These are phyloP conservation scores for Carcharodon carcharias DNA, from an alignment of 2,797 vertebrate species.

Conservation along the genomic window DNA sequence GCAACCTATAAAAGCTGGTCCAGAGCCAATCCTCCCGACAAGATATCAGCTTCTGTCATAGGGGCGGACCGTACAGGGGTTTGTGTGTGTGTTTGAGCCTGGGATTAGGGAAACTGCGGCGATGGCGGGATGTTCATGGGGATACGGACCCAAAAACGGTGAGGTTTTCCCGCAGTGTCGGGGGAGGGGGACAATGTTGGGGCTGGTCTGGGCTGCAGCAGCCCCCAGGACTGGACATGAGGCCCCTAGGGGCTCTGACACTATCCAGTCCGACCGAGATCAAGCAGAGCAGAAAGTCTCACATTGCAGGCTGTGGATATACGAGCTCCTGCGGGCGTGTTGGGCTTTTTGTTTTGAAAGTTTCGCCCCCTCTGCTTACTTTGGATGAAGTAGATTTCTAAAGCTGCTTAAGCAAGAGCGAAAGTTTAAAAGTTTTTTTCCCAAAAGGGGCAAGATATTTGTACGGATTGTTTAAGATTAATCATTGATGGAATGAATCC, in stretches of 20 bases:
- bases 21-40: neutral
- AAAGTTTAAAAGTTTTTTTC: neutral
- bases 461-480: neutral
- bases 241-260: neutral
- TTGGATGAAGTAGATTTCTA: neutral
- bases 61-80: constrained; percentile 45
- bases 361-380: neutral
- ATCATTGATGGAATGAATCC: neutral
- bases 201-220: no score
- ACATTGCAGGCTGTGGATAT: no score
- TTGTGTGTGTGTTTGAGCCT: constrained; percentile 29
- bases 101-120: neutral
- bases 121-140: constrained; percentile 68
- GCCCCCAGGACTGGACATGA: neutral
- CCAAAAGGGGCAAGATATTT: neutral
- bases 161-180: constrained; percentile 44
- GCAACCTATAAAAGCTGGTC: constrained; percentile 33
- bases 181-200: no score
- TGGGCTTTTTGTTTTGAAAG: neutral
- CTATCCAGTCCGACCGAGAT: no score
- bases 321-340: neutral
- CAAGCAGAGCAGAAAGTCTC: no score
- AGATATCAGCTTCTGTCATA: constrained; percentile 43
- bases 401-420: neutral
- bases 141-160: constrained; percentile 63